Percentiles rank a stretch among this genome's conserved stretches.
These are phyloP conservation scores for Rhabdomys pumilio DNA, from an alignment of 2,797 vertebrate genomes.

Conservation along the genomic window DNA sequence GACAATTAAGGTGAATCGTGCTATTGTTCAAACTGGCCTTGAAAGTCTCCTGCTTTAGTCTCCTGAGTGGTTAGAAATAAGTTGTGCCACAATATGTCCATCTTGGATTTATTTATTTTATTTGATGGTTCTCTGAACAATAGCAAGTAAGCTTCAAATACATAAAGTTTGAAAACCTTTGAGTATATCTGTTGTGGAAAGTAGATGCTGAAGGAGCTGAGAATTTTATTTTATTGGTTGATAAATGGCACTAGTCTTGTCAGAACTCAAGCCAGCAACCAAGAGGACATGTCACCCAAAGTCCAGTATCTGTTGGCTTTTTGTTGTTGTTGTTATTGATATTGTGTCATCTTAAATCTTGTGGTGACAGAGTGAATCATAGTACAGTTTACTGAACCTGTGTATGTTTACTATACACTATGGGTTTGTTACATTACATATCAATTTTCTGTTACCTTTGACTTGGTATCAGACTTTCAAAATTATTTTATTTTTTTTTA, in stretches of 20 bases:
- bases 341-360: conserved; percentile 35
- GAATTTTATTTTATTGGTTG: conserved; percentile 14
- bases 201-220: background rate
- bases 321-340: background rate
- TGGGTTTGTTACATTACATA: background rate
- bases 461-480: conserved; percentile 46
- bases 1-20: background rate
- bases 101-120: conserved; percentile 30
- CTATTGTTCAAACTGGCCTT: background rate
- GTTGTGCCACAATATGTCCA: too few species aligned
- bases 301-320: background rate
- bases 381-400: background rate
- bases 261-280: conserved; percentile 18
- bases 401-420: conserved; percentile 1
- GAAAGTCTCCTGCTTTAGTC: background rate
- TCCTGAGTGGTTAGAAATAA: background rate
- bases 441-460: conserved; percentile 61
- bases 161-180: background rate
- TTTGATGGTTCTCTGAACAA: conserved; percentile 31
- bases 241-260: background rate
- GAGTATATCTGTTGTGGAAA: background rate
- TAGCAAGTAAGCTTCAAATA: conserved; percentile 20
- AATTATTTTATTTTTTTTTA: conserved; percentile 73
- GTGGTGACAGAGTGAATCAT: conserved; percentile 27
- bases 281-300: conserved; percentile 1